phyloP scores from a whole-genome alignment of 2,113 vertebrate genomes.

The Spermophilus dauricus region DNA sequence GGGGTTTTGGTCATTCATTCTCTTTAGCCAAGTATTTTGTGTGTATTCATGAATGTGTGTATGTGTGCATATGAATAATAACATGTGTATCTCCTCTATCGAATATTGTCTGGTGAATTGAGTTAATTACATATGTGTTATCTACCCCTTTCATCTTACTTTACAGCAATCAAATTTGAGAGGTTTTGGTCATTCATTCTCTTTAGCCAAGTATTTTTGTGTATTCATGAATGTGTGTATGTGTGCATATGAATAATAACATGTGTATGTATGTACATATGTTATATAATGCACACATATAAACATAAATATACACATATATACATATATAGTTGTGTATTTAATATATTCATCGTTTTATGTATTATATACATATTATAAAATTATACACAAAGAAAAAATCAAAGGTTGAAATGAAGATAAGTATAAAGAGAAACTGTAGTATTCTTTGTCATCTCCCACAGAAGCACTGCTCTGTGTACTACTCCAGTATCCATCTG shows the following conservation, averaged over 20 bases:
- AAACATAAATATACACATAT: no score
- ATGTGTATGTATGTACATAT: no score
- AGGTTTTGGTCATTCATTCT: not conserved
- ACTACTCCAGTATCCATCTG: not conserved
- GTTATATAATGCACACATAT: no score
- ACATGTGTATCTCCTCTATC: no score
- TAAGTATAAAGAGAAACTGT: not conserved
- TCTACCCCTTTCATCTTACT: not conserved
- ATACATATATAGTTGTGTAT: no score
- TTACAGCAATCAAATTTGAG: not conserved
- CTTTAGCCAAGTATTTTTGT: not conserved
- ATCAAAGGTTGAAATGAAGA: not conserved
- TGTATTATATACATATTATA: not conserved
- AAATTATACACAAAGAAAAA: slow-evolving; percentile 2
- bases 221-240: not conserved
- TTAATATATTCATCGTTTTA: not conserved
- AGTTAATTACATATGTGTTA: not conserved
- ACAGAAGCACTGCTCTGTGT: not conserved
- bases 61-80: no score
- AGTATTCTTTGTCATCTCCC: not conserved
- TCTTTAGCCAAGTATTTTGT: not conserved
- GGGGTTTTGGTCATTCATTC: not conserved
- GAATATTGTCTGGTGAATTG: not conserved
- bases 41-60: not conserved
- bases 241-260: no score